phyloP scores from a whole-genome alignment of 2,888 invertebrate species.

The Therioaphis trifolii region DNA sequence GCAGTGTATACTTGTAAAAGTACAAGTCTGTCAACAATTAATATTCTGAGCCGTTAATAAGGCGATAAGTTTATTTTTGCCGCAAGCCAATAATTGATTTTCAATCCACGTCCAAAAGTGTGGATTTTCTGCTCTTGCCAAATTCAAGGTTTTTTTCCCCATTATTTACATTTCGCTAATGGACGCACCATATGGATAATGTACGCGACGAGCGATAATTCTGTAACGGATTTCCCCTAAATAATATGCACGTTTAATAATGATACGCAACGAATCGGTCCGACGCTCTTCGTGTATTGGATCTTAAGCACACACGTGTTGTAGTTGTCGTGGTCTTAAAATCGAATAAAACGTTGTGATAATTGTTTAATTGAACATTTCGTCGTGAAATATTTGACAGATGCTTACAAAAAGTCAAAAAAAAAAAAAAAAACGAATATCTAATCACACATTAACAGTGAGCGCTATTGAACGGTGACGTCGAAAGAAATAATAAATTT shows the following conservation, averaged over 20 bases:
- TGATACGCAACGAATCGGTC: neutral
- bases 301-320: neutral
- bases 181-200: no score
- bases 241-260: neutral
- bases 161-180: slow-evolving; percentile 14
- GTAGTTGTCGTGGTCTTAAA: neutral
- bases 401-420: neutral
- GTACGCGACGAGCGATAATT: neutral
- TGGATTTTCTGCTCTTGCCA: neutral
- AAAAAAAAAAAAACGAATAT: no score
- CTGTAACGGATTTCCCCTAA: neutral
- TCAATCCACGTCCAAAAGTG: no score
- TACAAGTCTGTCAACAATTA: no score
- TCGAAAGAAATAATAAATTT: no score
- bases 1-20: no score
- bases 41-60: no score
- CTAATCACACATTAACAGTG: no score
- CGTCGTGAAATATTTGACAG: neutral
- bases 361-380: neutral
- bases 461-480: no score
- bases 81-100: no score
- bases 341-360: neutral
- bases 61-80: no score
- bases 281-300: no score
- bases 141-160: neutral